Conservation (phyloP, 2,113 vertebrate species). For the Leucosticte australis region DNA sequence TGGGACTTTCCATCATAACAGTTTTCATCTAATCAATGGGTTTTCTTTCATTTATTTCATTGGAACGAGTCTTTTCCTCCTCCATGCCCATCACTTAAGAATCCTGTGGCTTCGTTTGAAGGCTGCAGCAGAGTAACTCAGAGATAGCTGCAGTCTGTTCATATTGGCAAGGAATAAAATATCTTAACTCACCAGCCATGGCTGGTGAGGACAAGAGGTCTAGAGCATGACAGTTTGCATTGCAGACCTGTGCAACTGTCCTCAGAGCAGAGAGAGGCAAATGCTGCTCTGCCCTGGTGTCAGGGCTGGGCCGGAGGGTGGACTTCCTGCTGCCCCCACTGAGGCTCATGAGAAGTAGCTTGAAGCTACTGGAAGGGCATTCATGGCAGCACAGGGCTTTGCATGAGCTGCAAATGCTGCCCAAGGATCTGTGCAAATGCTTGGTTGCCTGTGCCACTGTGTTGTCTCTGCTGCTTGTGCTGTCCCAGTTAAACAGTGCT, state of each 20-base stretch:
- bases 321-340: not conserved
- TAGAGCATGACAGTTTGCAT: not conserved
- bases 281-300: not conserved
- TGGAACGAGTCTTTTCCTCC: not conserved
- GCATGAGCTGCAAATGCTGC: not conserved
- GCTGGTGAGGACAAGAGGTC: not conserved
- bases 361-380: not conserved
- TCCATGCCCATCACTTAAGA: not conserved
- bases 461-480: not conserved
- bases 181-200: not conserved
- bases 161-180: not conserved
- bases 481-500: not conserved
- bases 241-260: not conserved
- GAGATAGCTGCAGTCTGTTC: not conserved
- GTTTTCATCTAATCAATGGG: not conserved
- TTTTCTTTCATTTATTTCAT: not conserved
- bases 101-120: not conserved
- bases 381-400: not conserved
- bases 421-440: not conserved
- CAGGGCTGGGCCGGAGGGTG: not conserved
- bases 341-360: not conserved
- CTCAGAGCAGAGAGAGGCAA: not conserved
- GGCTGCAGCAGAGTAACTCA: not conserved
- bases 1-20: not conserved
- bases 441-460: not conserved